Evolutionary conservation across 1,140 invertebrate species (phyloP), one percentile per base, ranked within the genome.

Genomic region (Bombus confusus): DNA sequence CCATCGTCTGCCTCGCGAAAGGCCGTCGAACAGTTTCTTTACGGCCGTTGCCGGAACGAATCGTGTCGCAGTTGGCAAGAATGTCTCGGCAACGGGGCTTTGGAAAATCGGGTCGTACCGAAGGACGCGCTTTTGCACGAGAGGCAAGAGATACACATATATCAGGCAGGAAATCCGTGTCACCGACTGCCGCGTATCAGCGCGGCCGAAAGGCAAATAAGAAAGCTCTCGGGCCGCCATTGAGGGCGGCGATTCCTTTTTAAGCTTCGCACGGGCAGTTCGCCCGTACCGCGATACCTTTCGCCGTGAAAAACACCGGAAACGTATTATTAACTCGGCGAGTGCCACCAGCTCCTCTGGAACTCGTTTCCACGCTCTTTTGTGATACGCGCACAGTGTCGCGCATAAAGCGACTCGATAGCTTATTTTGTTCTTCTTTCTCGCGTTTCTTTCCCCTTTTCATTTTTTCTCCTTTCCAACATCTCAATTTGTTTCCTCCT

Each of bases 161-260:
- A 87, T 89, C 80, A 86, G 37, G 28, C 47, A 47, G 88, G 88
- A 89, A 88, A 89, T 88, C 86, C 83, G 86, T 52, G 86, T 88
- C n/a, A 77, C 37, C 57, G 75, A 77, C 22, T 34, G 47, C 37
- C 78, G 43, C 69, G 68, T 79, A 80, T 82, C 68, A 28, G 22
- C 57, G 52, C 57, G 41, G 39, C 71, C 71, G 80, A 66, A 41
- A 83, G 59, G 80, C 81, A 66, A 68, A 75, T 47, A 76, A 76
- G 73, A 76, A 76, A 52, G 28, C n/a, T 34, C 12, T 25, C 28
- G 9, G 25, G 5, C 8, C 39, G 9, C 18, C 12, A 79, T 79
- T 68, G 64, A 79, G 37, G 25, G 13, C 34, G 47, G 57, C 28
- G 68, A 73, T 81, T 37, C 69, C 52, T 73, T 81, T 71, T 52